Conservation (phyloP, 2,797 vertebrate species). For the Sebastes steindachneri region DNA sequence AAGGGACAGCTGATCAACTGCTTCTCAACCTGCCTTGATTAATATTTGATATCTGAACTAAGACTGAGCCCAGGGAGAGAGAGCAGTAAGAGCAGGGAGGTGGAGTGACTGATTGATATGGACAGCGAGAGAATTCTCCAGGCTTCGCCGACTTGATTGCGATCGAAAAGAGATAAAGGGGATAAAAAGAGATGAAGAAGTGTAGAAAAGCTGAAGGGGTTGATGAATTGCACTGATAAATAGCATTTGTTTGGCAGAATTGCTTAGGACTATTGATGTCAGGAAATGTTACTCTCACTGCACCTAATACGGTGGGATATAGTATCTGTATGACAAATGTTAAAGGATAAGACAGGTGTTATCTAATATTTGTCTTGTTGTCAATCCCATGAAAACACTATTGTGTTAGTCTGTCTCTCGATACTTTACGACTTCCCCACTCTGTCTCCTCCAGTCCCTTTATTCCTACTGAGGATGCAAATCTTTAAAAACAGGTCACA, state of each 20-base stretch:
- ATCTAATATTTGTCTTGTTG: neutral
- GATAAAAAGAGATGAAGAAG: slow-evolving; percentile 48
- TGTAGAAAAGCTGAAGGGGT: slow-evolving; percentile 16
- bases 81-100: neutral
- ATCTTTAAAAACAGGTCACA: neutral
- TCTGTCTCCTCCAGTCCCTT: neutral
- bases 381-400: neutral
- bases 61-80: slow-evolving; percentile 32
- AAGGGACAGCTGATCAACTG: slow-evolving; percentile 59
- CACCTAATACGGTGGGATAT: neutral
- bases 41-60: slow-evolving; percentile 72
- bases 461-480: neutral
- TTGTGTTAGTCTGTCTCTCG: neutral
- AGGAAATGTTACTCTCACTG: slow-evolving; percentile 14
- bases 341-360: neutral
- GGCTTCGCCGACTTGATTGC: slow-evolving; percentile 43
- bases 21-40: slow-evolving; percentile 52
- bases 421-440: neutral
- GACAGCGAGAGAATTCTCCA: slow-evolving; percentile 44
- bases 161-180: slow-evolving; percentile 46
- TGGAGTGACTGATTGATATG: slow-evolving; percentile 37
- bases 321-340: slow-evolving; percentile 6
- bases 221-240: slow-evolving; percentile 47
- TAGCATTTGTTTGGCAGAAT: slow-evolving; percentile 37
- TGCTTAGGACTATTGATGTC: slow-evolving; percentile 30